Evolutionary conservation across 2,888 invertebrate species (phyloP), one percentile per base, ranked within the genome.

Genomic region (Pyrrhia umbra): DNA sequence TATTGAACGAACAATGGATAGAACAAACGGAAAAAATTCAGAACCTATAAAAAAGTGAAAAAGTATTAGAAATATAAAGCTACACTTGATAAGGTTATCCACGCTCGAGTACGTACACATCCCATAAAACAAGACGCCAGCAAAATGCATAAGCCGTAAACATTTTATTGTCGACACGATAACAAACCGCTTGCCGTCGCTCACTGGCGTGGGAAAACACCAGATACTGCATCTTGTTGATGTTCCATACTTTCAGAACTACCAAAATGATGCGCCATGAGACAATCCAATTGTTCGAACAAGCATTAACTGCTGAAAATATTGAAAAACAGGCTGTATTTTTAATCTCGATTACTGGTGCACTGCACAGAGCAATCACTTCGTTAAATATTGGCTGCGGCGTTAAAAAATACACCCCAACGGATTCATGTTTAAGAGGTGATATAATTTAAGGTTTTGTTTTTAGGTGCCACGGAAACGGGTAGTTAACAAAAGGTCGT

Each of bases 111-210:
- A 43, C 49, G 40, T 30, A 49, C 25, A 73, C 39, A 40, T 40
- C 2, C 25, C 34, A 60, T 68, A 27, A 43, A 42, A 56, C 25
- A 30, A 34, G 61, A 42, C 42, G 45, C 45, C 56, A 56, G 62
- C 43, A 30, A 62, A 50, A 37, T 68, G 62, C 69, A 71, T 57
- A 61, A 68, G 34, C 30, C 45, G 56, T 75, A 61, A 75, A 71
- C 52, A 58, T 68, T 57, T 68, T 69, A 75, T 54, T 49, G 70
- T 42, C 37, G 40, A 54, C 23, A 42, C 16, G 49, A 68, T 75
- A 75, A 49, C 52, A 68, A 61, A 75, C 52, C 37, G 27, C 34
- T 67, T 39, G 9, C 46, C 37, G 39, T 18, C 21, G 39, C 30
- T 51, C 40, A 30, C 9, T 10, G 34, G 55, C 56, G 61, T 68